These are phyloP conservation scores for Scaptomyza parva DNA, from an alignment of 2,888 invertebrate species.

Conservation along the genomic window DNA sequence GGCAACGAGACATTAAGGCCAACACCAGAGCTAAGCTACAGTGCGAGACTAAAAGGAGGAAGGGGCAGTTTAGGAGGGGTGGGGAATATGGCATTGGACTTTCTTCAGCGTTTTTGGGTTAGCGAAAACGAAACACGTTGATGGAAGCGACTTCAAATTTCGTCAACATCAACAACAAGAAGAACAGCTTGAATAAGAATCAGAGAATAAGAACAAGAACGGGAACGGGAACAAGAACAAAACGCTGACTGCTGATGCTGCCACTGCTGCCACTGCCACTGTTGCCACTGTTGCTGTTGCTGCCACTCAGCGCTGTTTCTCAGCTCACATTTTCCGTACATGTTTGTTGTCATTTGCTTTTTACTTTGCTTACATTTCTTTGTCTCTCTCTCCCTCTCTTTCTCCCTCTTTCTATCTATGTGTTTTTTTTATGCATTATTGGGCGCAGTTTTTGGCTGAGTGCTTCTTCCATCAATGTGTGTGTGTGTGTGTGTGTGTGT, in stretches of 20 bases:
- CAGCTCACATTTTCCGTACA: constrained; percentile 27
- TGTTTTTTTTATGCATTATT: constrained; percentile 38
- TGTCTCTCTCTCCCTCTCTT: constrained; percentile 5
- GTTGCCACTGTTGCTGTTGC: too few relatives aligned
- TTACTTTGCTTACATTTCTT: constrained; percentile 49
- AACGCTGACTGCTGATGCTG: not conserved
- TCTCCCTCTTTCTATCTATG: constrained; percentile 4
- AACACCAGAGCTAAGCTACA: constrained; percentile 41
- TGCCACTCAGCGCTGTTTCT: constrained; percentile 20
- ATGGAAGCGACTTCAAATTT: constrained; percentile 52
- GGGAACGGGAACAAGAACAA: constrained; percentile 15
- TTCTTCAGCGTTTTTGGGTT: constrained; percentile 5
- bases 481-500: constrained; percentile 18
- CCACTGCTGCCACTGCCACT: too few relatives aligned
- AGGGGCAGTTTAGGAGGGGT: not conserved
- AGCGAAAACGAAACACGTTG: constrained; percentile 26
- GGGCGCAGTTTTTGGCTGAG: constrained; percentile 56
- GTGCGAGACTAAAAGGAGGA: constrained; percentile 17
- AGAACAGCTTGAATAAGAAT: constrained; percentile 7
- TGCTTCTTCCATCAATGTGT: constrained; percentile 40
- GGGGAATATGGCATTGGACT: constrained; percentile 39
- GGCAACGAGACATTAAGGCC: constrained; percentile 46
- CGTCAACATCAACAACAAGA: constrained; percentile 24
- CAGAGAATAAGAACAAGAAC: constrained; percentile 4
- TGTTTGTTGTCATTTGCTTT: constrained; percentile 57